These are phyloP conservation scores for Anguilla megastoma DNA, from an alignment of 2,797 vertebrate species.

Conservation along the genomic window DNA sequence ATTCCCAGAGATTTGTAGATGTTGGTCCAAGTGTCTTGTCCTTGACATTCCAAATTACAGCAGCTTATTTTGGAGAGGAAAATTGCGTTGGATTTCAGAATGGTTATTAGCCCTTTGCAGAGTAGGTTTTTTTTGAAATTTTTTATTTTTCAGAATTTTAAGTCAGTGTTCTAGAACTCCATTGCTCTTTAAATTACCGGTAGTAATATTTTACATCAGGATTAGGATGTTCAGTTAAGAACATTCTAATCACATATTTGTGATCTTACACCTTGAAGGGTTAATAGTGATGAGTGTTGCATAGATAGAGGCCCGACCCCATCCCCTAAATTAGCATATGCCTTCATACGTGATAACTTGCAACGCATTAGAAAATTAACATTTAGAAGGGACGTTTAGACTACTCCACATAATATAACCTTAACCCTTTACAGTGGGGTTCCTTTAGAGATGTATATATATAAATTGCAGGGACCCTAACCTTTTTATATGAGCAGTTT, in stretches of 20 bases:
- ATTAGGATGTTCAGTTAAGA: not conserved
- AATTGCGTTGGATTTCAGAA: constrained; percentile 9
- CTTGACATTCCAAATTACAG: not conserved
- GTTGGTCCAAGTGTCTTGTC: not conserved
- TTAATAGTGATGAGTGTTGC: not conserved
- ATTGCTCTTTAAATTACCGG: not conserved
- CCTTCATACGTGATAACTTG: not conserved
- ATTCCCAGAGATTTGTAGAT: not conserved
- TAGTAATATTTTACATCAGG: not conserved
- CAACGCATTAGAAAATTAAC: not conserved
- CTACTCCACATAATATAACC: not conserved
- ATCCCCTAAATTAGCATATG: not conserved
- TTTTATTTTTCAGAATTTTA: not conserved
- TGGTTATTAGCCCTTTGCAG: not conserved
- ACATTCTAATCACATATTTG: not conserved
- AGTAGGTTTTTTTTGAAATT: not conserved
- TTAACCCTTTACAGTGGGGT: not conserved
- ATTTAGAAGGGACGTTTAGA: not conserved
- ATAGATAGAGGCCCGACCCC: not conserved
- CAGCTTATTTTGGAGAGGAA: not conserved
- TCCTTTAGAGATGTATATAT: not conserved
- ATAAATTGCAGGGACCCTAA: not conserved
- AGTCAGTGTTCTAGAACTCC: not conserved
- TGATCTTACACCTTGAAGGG: not conserved
- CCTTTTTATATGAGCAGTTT: not conserved